phyloP scores from a whole-genome alignment of 2,888 invertebrate genomes.

The Cryptocephalus primarius region DNA sequence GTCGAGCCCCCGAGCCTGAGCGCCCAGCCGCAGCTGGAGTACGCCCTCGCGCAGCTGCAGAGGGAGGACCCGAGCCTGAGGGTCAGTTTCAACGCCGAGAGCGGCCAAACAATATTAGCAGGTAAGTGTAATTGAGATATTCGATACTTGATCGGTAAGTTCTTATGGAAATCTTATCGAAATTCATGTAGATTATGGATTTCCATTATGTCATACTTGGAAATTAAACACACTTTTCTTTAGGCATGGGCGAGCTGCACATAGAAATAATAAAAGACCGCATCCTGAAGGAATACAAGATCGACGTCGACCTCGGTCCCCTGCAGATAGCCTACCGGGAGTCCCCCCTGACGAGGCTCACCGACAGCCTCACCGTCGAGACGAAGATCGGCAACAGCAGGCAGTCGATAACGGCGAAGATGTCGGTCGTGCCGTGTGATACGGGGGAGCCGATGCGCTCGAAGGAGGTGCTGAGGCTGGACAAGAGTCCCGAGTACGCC shows the following conservation, averaged over 20 bases:
- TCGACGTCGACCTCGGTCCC: slow-evolving; percentile 81
- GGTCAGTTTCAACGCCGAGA: slow-evolving; percentile 63
- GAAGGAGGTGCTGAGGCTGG: slow-evolving; percentile 41
- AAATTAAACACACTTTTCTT: too few species aligned
- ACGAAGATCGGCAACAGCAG: slow-evolving; percentile 51
- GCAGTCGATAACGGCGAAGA: slow-evolving; percentile 49
- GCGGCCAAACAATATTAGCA: slow-evolving; percentile 77
- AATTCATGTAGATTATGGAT: too few species aligned
- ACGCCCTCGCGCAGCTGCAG: slow-evolving; percentile 67
- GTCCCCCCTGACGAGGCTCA: slow-evolving; percentile 42
- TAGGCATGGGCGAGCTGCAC: slow-evolving; percentile 98
- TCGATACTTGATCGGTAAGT: not conserved
- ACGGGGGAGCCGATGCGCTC: slow-evolving; percentile 21
- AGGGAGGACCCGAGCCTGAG: slow-evolving; percentile 86
- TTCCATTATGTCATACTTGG: too few species aligned
- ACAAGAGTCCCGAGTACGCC: slow-evolving; percentile 55
- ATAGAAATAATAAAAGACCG: slow-evolving; percentile 88
- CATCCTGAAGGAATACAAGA: slow-evolving; percentile 75
- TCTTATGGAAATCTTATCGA: not conserved
- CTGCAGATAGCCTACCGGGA: slow-evolving; percentile 89
- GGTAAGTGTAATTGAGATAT: slow-evolving; percentile 36
- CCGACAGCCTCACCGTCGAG: slow-evolving; percentile 44
- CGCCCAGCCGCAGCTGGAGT: slow-evolving; percentile 64
- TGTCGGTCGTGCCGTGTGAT: slow-evolving; percentile 47
- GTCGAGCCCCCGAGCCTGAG: slow-evolving; percentile 82